A percentile compares a stretch with the other conserved stretches of the same genome.
phyloP scores from a whole-genome alignment of 2,888 invertebrate species.

The Frankliniella fusca region DNA sequence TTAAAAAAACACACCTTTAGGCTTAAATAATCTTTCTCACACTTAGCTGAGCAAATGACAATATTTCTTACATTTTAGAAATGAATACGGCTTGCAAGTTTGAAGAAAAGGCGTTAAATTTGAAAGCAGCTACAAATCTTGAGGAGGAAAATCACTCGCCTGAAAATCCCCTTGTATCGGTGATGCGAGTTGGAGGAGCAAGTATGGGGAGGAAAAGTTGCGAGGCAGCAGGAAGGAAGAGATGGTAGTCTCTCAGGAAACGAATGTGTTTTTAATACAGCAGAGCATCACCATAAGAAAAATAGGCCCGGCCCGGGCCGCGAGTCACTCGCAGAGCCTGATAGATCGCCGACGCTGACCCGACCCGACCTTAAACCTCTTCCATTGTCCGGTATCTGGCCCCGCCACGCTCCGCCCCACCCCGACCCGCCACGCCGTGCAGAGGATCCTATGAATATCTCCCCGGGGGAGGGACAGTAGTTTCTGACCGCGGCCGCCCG shows the following conservation, averaged over 20 bases:
- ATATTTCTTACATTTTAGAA: too few relatives aligned
- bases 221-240: conserved; percentile 31
- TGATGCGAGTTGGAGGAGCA: neutral
- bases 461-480: neutral
- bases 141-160: too few relatives aligned
- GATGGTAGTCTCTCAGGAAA: conserved; percentile 35
- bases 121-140: too few relatives aligned
- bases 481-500: too few relatives aligned
- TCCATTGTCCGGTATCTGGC: neutral
- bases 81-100: too few relatives aligned
- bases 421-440: too few relatives aligned
- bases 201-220: conserved; percentile 20
- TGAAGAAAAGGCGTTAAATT: too few relatives aligned
- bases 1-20: too few relatives aligned
- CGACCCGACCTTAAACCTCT: conserved; percentile 25
- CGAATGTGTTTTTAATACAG: conserved; percentile 35
- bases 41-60: too few relatives aligned
- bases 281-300: conserved; percentile 6
- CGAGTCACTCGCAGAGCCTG: neutral
- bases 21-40: too few relatives aligned
- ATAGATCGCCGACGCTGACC: neutral
- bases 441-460: neutral
- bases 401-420: too few relatives aligned
- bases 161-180: too few relatives aligned
- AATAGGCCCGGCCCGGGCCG: neutral